Conservation (phyloP, 2,888 invertebrate species). For the Mylabris sibirica region DNA sequence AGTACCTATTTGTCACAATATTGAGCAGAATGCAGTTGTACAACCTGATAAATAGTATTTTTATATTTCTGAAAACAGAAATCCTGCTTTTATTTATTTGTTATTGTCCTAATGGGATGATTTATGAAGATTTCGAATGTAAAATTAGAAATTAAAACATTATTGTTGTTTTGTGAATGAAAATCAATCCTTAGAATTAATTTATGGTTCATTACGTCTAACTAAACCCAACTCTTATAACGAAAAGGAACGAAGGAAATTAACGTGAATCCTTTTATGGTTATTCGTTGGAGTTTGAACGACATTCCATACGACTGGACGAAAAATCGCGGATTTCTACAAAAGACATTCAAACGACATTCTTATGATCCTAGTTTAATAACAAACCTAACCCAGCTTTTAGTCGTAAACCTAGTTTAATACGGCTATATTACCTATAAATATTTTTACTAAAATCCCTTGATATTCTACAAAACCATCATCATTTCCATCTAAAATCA, state of each 20-base stretch:
- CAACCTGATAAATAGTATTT: neutral
- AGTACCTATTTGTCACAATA: conserved; percentile 12
- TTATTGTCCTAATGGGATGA: neutral
- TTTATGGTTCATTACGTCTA: conserved; percentile 16
- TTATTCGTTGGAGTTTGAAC: conserved; percentile 17
- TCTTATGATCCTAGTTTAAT: conserved; percentile 3
- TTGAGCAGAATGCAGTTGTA: conserved; percentile 15
- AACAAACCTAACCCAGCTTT: neutral
- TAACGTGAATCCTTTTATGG: conserved; percentile 42
- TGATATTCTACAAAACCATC: too few relatives aligned
- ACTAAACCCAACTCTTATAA: conserved; percentile 10
- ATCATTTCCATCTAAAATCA: too few relatives aligned
- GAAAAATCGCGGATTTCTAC: conserved; percentile 11
- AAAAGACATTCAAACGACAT: neutral
- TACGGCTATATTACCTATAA: neutral
- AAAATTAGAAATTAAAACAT: neutral
- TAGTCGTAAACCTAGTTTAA: neutral
- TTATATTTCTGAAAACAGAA: neutral
- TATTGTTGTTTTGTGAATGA: neutral
- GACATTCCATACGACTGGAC: conserved; percentile 8
- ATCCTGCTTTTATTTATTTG: too few relatives aligned
- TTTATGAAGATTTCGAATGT: neutral
- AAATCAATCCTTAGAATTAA: neutral
- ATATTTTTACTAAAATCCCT: neutral
- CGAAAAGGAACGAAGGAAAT: conserved; percentile 37